Percentiles rank a stretch among this genome's conserved stretches.
These are phyloP conservation scores for Saguinus imperator DNA, from an alignment of 2,113 vertebrate species.

Conservation along the genomic window DNA sequence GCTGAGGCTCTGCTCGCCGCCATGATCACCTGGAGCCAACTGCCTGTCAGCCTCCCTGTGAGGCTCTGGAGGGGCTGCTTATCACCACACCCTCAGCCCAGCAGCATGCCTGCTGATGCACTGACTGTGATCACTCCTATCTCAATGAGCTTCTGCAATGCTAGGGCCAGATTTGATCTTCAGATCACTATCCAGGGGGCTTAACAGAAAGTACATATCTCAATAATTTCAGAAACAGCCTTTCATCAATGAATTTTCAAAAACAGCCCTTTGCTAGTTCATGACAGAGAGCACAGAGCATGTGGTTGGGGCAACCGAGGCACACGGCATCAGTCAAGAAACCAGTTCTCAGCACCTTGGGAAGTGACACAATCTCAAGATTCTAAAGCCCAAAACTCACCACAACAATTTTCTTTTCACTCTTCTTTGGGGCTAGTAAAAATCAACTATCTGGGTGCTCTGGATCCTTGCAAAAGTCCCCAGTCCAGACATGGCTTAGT, in stretches of 20 bases:
- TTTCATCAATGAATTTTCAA: neutral
- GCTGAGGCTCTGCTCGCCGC: neutral
- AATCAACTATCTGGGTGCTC: neutral
- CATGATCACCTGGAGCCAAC: neutral
- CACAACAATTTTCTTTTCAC: neutral
- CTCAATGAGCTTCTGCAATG: neutral
- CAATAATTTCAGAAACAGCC: neutral
- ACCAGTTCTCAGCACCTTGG: neutral
- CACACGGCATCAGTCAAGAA: neutral
- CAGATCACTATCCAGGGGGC: neutral
- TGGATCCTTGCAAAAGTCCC: neutral
- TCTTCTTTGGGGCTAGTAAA: neutral
- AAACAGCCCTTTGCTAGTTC: neutral
- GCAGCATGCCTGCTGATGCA: neutral
- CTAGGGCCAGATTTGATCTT: neutral
- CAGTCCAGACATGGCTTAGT: neutral
- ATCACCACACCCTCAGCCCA: neutral
- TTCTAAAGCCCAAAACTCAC: neutral
- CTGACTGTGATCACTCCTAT: neutral
- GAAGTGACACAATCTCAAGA: neutral
- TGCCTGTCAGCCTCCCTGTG: neutral
- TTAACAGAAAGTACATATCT: neutral
- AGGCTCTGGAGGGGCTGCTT: neutral
- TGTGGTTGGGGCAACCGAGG: neutral
- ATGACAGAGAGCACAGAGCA: neutral